Evolutionary conservation across 2,888 invertebrate species (phyloP), one percentile per base, ranked within the genome.

Genomic region (Clivina fossor): DNA sequence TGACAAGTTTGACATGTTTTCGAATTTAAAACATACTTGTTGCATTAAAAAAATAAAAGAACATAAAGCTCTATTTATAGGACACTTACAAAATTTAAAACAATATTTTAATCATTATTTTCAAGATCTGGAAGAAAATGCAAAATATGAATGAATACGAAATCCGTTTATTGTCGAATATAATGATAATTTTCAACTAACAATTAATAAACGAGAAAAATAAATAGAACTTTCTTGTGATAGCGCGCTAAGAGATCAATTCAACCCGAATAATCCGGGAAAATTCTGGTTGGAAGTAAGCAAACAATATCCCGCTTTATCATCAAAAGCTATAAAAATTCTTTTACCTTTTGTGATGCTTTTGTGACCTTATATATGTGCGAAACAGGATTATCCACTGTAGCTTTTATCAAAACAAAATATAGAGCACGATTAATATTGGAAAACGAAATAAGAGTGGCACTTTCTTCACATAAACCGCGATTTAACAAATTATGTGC

Each of bases 101-200:
- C 32, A 49, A 56, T 30, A 28, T 51, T 56, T 28, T 51, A 51
- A 19, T 32, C 38, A 56, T 40, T 37, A 18, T 56, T 19, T 22
- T 40, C 26, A 53, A 57, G n/a, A 53, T 44, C 43, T 43, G 44
- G 44, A 44, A 33, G n/a, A n/a, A n/a, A n/a, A n/a, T n/a, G n/a
- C n/a, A n/a, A n/a, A n/a, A n/a, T n/a, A n/a, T n/a, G n/a, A n/a
- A n/a, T n/a, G n/a, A n/a, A n/a, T n/a, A n/a, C n/a, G n/a, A n/a
- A n/a, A n/a, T n/a, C n/a, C n/a, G n/a, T n/a, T n/a, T n/a, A n/a
- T n/a, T n/a, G n/a, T n/a, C n/a, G n/a, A n/a, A n/a, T n/a, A n/a
- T n/a, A n/a, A n/a, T n/a, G n/a, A n/a, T n/a, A n/a, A n/a, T n/a
- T n/a, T n/a, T n/a, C n/a, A n/a, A n/a, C n/a, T n/a, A n/a, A n/a